Conservation (phyloP, 2,888 invertebrate species). For the Dryobotodes eremita region DNA sequence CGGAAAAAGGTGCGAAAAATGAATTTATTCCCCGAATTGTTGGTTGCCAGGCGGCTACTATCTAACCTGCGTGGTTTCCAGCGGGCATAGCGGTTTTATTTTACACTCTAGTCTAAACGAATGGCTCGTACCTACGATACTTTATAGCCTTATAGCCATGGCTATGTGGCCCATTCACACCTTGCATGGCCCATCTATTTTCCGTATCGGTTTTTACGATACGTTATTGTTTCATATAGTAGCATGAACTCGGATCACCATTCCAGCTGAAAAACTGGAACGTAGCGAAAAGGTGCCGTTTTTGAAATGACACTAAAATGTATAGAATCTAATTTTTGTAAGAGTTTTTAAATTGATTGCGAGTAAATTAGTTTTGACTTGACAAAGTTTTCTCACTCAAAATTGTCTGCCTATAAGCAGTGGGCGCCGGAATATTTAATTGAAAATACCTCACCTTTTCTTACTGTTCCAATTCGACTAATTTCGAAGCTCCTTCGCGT, state of each 20-base stretch:
- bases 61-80: conserved; percentile 31
- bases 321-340: not conserved
- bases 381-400: not conserved
- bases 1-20: conserved; percentile 47
- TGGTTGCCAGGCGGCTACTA: not conserved
- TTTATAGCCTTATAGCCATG: not conserved
- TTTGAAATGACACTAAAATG: not conserved
- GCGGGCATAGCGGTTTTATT: conserved; percentile 34
- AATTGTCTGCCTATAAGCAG: not conserved
- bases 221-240: not conserved
- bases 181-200: conserved; percentile 1
- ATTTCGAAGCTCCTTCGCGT: not conserved
- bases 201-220: conserved; percentile 8
- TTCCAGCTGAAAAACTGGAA: not conserved
- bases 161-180: conserved; percentile 11
- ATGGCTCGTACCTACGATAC: conserved; percentile 15
- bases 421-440: not conserved
- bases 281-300: not conserved
- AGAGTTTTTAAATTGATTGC: not conserved
- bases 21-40: conserved; percentile 27
- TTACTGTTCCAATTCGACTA: not conserved
- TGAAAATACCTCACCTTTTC: not conserved
- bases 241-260: not conserved
- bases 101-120: conserved; percentile 23
- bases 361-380: not conserved